phyloP scores from a whole-genome alignment of 2,888 invertebrate species.

The Cotesia congregata region DNA sequence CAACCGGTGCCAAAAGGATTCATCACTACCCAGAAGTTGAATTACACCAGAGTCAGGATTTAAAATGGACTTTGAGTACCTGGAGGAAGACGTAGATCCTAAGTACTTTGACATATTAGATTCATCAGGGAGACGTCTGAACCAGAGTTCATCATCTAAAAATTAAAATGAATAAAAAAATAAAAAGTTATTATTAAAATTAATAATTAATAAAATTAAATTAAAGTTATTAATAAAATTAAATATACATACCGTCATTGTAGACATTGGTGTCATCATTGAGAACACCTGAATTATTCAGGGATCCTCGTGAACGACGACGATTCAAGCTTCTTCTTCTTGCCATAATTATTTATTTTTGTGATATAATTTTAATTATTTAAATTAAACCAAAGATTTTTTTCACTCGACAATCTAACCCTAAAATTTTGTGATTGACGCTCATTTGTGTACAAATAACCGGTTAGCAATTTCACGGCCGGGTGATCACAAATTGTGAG shows the following conservation, averaged over 20 bases:
- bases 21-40: background rate
- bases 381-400: background rate
- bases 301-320: constrained; percentile 39
- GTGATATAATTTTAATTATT: background rate
- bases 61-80: constrained; percentile 7
- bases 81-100: constrained; percentile 8
- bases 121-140: constrained; percentile 35
- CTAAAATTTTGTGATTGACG: background rate
- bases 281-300: constrained; percentile 36
- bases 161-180: constrained; percentile 14
- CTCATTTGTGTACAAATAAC: no score
- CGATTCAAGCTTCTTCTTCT: constrained; percentile 44
- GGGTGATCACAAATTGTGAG: no score
- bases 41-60: constrained; percentile 20
- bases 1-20: constrained; percentile 41
- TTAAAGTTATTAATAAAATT: background rate
- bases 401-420: constrained; percentile 12
- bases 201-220: no score
- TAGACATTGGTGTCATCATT: constrained; percentile 39
- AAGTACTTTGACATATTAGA: constrained; percentile 12
- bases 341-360: constrained; percentile 37
- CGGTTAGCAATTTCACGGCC: no score
- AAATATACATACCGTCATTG: constrained; percentile 31
- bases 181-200: background rate
- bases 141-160: constrained; percentile 44